Evolutionary conservation across 2,113 vertebrate species (phyloP).

Genomic region (Sciurus niger): DNA sequence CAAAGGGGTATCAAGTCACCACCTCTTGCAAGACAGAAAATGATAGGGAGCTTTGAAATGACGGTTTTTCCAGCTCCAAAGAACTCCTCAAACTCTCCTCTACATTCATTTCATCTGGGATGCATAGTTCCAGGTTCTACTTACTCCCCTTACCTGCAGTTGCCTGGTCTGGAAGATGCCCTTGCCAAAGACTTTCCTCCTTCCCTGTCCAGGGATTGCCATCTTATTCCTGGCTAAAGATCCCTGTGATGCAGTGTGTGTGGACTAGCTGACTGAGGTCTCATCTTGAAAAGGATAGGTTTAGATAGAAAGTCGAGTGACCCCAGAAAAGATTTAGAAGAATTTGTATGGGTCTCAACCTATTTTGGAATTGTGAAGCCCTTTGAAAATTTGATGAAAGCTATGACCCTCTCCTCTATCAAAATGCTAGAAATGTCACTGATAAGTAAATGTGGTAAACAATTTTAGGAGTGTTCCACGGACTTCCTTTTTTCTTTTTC

Average conservation of each 20-base stretch:
- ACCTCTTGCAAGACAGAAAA: constrained; percentile 42
- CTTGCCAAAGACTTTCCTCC: not conserved
- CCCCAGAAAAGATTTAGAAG: constrained; percentile 37
- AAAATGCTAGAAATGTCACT: not conserved
- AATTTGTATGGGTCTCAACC: not conserved
- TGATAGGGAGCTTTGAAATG: not conserved
- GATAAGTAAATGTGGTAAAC: not conserved
- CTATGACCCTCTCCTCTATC: not conserved
- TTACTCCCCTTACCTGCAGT: not conserved
- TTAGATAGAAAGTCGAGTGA: constrained; percentile 12
- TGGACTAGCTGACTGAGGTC: not conserved
- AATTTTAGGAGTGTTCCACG: not conserved
- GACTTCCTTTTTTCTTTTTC: not conserved
- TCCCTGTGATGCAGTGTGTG: not conserved
- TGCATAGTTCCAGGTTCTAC: not conserved
- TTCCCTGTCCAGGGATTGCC: not conserved
- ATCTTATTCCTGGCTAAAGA: not conserved
- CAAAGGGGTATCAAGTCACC: not conserved
- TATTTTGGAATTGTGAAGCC: not conserved
- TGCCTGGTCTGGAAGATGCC: not conserved
- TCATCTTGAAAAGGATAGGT: not conserved
- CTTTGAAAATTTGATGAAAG: constrained; percentile 22
- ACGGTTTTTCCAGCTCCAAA: not conserved
- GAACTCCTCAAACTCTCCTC: not conserved
- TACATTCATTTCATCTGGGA: not conserved